A percentile compares a stretch with the other conserved stretches of the same genome.
phyloP scores from a whole-genome alignment of 2,888 invertebrate species.

The Caprella mutica region DNA sequence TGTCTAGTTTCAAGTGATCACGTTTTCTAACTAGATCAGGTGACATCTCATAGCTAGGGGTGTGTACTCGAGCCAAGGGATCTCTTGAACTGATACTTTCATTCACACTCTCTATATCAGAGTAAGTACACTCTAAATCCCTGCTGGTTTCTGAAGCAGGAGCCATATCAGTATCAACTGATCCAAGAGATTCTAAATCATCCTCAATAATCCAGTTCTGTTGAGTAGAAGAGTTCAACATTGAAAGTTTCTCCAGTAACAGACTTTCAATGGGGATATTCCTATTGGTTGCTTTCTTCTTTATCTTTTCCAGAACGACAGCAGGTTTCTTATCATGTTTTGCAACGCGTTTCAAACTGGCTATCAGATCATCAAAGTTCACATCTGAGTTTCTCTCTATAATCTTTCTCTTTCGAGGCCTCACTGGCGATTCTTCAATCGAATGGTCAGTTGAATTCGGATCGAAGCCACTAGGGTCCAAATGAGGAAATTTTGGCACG shows the following conservation, averaged over 20 bases:
- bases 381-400: slow-evolving; percentile 20
- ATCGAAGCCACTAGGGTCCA: slow-evolving; percentile 4
- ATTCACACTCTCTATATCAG: slow-evolving; percentile 29
- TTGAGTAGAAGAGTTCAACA: slow-evolving; percentile 18
- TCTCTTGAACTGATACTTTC: slow-evolving; percentile 27
- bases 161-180: slow-evolving; percentile 31
- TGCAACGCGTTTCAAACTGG: slow-evolving; percentile 26
- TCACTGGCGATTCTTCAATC: slow-evolving; percentile 3
- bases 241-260: slow-evolving; percentile 11
- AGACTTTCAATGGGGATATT: slow-evolving; percentile 12
- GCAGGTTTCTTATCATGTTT: slow-evolving; percentile 9
- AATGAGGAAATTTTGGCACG: slow-evolving; percentile 4
- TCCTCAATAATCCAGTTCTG: slow-evolving; percentile 16
- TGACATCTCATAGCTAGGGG: no score
- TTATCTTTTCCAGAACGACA: slow-evolving; percentile 7
- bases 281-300: slow-evolving; percentile 10
- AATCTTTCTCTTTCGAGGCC: slow-evolving; percentile 12
- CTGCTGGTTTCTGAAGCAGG: slow-evolving; percentile 29
- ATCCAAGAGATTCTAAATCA: slow-evolving; percentile 28
- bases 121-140: slow-evolving; percentile 29
- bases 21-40: no score
- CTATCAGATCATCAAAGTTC: slow-evolving; percentile 30
- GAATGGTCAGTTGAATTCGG: slow-evolving; percentile 5
- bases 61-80: no score
- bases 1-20: no score